Percentiles rank a stretch among this genome's conserved stretches.
Evolutionary conservation across 1,140 invertebrate genomes (phyloP).

Genomic region (Drosophila sproati): DNA sequence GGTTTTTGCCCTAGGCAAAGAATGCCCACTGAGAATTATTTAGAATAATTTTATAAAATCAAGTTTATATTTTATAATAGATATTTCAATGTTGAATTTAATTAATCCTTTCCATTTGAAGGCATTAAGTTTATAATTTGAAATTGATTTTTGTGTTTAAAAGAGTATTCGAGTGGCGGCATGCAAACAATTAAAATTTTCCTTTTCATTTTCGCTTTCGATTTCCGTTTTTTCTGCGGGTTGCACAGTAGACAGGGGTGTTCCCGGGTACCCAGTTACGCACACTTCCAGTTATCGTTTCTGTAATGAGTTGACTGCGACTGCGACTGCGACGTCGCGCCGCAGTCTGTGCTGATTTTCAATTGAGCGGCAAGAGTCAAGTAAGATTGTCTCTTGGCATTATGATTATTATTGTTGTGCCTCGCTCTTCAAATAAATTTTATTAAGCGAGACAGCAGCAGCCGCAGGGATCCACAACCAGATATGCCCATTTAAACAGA

Average conservation of each 20-base stretch:
- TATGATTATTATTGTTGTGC: constrained; percentile 59
- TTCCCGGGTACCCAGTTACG: constrained; percentile 1
- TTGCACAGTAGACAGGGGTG: constrained; percentile 51
- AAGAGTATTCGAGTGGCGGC: constrained; percentile 16
- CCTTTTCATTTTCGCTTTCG: constrained; percentile 58
- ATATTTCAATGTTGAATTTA: too few relatives aligned
- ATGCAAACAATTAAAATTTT: constrained; percentile 5
- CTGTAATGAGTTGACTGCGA: constrained; percentile 50
- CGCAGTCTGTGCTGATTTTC: constrained; percentile 1
- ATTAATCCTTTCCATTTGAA: too few relatives aligned
- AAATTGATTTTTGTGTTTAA: background rate
- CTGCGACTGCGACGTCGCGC: constrained; percentile 23
- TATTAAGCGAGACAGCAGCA: constrained; percentile 62
- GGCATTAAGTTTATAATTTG: too few relatives aligned
- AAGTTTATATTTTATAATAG: too few relatives aligned
- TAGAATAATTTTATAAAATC: too few relatives aligned
- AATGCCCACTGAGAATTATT: too few relatives aligned
- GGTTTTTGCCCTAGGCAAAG: too few relatives aligned
- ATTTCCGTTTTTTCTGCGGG: constrained; percentile 68
- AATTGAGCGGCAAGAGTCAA: constrained; percentile 27
- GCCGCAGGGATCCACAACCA: constrained; percentile 18
- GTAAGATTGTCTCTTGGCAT: constrained; percentile 37
- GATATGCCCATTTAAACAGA: constrained; percentile 21
- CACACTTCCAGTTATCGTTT: constrained; percentile 38
- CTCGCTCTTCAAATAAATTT: constrained; percentile 58